These are phyloP conservation scores for Cinclus cinclus DNA, from an alignment of 2,113 vertebrate species.

Conservation along the genomic window DNA sequence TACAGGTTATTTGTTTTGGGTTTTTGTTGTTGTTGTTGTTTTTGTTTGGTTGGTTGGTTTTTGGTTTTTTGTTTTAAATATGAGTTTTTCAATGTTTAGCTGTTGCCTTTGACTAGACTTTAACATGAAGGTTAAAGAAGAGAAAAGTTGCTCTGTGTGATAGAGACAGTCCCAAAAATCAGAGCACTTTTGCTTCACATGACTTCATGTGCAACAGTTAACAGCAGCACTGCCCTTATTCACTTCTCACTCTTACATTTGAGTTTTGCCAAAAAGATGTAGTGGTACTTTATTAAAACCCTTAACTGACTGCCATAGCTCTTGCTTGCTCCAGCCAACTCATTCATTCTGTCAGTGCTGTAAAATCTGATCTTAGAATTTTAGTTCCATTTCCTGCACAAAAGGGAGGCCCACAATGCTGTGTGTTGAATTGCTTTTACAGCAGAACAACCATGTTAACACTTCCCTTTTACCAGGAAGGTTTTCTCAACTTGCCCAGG, in stretches of 20 bases:
- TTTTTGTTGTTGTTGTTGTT: background rate
- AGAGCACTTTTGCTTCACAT: fast-evolving
- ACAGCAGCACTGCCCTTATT: fast-evolving
- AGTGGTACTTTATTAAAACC: background rate
- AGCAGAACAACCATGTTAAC: background rate
- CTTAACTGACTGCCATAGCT: background rate
- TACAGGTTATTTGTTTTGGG: background rate
- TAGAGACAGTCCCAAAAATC: background rate
- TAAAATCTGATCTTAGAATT: constrained; percentile 1
- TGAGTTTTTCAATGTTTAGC: background rate
- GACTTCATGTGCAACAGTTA: background rate
- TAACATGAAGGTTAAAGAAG: background rate
- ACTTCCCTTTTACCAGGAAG: background rate
- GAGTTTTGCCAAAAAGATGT: background rate
- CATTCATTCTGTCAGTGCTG: background rate
- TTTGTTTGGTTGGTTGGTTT: too few species aligned
- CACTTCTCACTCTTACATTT: background rate
- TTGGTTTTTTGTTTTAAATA: background rate
- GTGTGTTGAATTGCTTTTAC: background rate
- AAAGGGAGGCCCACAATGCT: background rate
- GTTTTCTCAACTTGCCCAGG: background rate
- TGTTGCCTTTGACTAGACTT: background rate
- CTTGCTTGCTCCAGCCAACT: background rate
- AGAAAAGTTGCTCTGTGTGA: background rate
- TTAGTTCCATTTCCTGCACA: background rate